Evolutionary conservation across 2,797 vertebrate genomes (phyloP).

Genomic region (Mormyrops attenuatus): DNA sequence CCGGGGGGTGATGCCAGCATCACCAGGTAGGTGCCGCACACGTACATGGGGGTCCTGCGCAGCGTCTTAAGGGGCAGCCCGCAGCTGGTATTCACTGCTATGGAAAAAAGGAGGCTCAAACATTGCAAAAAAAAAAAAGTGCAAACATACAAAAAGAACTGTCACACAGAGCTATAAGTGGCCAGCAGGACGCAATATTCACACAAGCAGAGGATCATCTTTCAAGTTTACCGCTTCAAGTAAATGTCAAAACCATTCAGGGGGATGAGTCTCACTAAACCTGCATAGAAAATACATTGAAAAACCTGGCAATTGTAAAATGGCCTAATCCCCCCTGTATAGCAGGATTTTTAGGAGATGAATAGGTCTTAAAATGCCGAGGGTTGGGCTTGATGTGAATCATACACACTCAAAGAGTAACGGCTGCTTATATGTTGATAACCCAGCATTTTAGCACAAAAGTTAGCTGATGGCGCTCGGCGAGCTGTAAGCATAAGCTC

Average conservation of each 20-base stretch:
- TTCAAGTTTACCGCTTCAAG: neutral
- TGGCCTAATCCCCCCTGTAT: neutral
- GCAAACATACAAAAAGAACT: neutral
- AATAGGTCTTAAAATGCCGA: neutral
- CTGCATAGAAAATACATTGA: neutral
- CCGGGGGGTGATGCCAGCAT: slow-evolving; percentile 91
- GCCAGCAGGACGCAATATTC: neutral
- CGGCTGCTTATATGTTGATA: neutral
- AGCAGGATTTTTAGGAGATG: neutral
- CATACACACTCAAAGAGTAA: neutral
- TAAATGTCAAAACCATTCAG: neutral
- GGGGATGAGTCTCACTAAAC: neutral
- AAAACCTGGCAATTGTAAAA: neutral
- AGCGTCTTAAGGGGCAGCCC: slow-evolving; percentile 91
- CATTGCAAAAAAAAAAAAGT: neutral
- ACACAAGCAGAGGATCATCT: neutral
- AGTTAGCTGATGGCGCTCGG: neutral
- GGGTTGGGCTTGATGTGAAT: neutral
- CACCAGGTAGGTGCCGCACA: slow-evolving; percentile 91
- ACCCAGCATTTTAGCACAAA: neutral
- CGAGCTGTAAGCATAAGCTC: neutral
- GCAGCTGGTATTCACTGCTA: slow-evolving; percentile 92
- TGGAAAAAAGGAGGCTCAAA: neutral
- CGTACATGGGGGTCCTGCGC: slow-evolving; percentile 91
- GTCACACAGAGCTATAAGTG: neutral